Base-by-base conservation (phyloP, 2,888 invertebrate genomes). In the Chamaedrilus cognettii region DNA sequence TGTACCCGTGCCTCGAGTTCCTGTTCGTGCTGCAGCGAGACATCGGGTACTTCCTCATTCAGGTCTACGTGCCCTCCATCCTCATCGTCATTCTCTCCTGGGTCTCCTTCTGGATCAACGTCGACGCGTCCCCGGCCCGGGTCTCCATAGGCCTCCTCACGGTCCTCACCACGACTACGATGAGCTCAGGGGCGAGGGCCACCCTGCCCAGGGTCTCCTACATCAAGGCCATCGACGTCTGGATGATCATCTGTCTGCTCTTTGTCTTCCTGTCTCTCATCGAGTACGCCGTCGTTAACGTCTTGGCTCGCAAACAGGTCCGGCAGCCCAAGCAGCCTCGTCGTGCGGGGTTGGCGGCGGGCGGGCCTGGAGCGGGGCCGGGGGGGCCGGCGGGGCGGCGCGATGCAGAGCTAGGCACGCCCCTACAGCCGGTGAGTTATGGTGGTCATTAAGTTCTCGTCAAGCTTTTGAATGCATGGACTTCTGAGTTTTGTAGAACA, bases 101-200 rank as follows among this genome's bases (percentile, higher is more conserved):
- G 94, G 94, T 95, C 74, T 94, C 94, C 0, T 95, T 95, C 86
- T 95, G 94, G 95, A 94, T 94, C 77, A 94, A 74, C 64, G 70
- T 76, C n/a, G 94, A 68, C 30, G 94, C 94, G 4, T 93, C 93
- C 75, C 94, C 94, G 0, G 94, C 94, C 0, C 87, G 94, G 67
- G 93, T 94, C 66, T 94, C 94, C 0, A 85, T 94, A 26, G 94
- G 94, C 93, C 60, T 68, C 31, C 60, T 68, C 30, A 68, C 68
- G 4, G 70, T 70, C 42, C 67, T 70, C 32, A 70, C 70, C 31
- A 70, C 70, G 26, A 70, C 70, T 19, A 70, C 70, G 34, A 70
- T 67, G 68, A 68, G 67, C 51, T 68, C 67, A 58, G 65, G 67
- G 3, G 70, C 67, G 5, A 15, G 70, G 28, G 67, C 67, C 55